Percentiles rank a stretch among this genome's conserved stretches.
Conservation (phyloP, 2,888 invertebrate species). For the Dicycla oo region DNA sequence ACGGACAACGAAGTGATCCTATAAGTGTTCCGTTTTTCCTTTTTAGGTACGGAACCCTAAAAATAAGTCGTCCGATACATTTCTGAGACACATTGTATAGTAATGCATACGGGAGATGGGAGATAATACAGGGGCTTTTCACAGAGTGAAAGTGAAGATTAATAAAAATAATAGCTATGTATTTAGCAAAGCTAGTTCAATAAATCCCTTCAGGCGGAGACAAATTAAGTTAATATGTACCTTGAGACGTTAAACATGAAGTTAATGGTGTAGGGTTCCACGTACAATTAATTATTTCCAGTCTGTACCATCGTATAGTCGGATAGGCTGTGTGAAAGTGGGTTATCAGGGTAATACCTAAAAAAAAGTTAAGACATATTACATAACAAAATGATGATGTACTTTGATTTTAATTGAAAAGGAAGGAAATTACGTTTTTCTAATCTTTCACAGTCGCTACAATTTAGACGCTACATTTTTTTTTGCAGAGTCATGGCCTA, state of each 20-base stretch:
- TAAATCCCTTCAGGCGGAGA: no score
- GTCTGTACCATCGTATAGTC: not conserved
- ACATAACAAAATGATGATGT: not conserved
- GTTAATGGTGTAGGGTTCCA: not conserved
- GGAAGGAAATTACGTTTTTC: not conserved
- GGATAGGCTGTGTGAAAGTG: not conserved
- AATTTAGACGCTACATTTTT: no score
- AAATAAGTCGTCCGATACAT: no score
- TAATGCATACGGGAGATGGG: not conserved
- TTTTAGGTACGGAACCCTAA: no score
- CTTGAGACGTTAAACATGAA: not conserved
- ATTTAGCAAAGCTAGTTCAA: not conserved
- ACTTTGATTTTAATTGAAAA: not conserved
- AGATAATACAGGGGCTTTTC: not conserved
- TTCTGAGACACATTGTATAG: no score
- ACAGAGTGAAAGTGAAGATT: not conserved
- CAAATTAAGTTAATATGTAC: not conserved
- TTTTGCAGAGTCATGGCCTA: conserved; percentile 8
- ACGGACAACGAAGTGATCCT: no score
- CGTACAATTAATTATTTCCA: not conserved
- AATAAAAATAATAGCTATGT: not conserved
- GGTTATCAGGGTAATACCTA: not conserved
- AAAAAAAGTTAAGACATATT: not conserved
- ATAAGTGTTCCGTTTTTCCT: no score
- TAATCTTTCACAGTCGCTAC: not conserved